phyloP scores from a whole-genome alignment of 2,888 invertebrate genomes.

The Candidula unifasciata region DNA sequence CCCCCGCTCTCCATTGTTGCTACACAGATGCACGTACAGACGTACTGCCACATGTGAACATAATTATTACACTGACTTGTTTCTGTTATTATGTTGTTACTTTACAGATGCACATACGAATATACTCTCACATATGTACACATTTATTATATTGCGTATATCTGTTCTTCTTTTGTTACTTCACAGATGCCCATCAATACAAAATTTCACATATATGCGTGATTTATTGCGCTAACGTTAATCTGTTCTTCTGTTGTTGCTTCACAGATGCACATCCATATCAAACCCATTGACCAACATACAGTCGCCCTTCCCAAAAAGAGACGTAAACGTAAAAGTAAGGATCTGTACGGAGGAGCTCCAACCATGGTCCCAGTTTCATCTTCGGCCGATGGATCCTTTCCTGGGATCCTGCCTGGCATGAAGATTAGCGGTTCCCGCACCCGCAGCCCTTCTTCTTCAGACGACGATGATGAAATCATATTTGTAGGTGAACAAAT shows the following conservation, averaged over 20 bases:
- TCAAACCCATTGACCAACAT: constrained; percentile 58
- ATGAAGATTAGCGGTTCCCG: constrained; percentile 35
- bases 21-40: too few relatives aligned
- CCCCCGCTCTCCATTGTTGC: too few relatives aligned
- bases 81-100: too few relatives aligned
- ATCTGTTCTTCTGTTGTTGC: constrained; percentile 20
- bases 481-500: constrained; percentile 56
- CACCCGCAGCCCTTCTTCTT: constrained; percentile 40
- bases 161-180: too few relatives aligned
- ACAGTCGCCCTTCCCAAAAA: constrained; percentile 48
- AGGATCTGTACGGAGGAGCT: constrained; percentile 53
- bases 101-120: too few relatives aligned
- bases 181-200: too few relatives aligned
- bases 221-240: neutral
- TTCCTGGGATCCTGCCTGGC: neutral
- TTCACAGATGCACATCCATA: constrained; percentile 63
- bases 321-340: constrained; percentile 55
- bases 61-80: too few relatives aligned
- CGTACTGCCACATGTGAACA: too few relatives aligned
- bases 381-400: constrained; percentile 45
- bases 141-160: too few relatives aligned
- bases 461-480: constrained; percentile 53
- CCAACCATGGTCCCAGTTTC: constrained; percentile 57
- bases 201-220: too few relatives aligned
- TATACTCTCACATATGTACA: too few relatives aligned